Percentiles rank a stretch among this genome's conserved stretches.
These are phyloP conservation scores for Apomyelois bistriatella DNA, from an alignment of 2,888 invertebrate species.

Conservation along the genomic window DNA sequence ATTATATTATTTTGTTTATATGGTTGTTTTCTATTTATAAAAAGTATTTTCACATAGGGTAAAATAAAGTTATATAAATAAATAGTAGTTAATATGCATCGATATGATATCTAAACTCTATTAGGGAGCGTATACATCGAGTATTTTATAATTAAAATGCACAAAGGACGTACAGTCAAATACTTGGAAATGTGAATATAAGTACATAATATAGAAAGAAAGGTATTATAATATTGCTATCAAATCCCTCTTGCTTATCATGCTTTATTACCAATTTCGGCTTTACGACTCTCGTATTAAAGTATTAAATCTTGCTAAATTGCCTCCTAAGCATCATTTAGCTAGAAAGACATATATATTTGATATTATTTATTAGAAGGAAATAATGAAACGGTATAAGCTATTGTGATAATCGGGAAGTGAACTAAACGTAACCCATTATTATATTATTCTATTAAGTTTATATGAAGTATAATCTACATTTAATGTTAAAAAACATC, in stretches of 20 bases:
- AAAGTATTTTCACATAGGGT: no score
- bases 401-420: conserved; percentile 10
- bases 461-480: neutral
- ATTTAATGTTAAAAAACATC: no score
- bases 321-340: conserved; percentile 7
- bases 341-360: no score
- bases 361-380: conserved; percentile 18
- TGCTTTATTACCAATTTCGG: conserved; percentile 17
- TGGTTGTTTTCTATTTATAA: no score
- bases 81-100: no score
- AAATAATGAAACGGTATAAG: conserved; percentile 17
- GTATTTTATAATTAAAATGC: no score
- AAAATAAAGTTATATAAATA: no score
- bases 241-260: conserved; percentile 4
- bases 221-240: neutral
- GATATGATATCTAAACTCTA: no score
- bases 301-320: conserved; percentile 18
- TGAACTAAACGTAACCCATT: conserved; percentile 1
- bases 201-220: neutral
- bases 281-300: conserved; percentile 19
- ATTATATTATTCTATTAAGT: conserved; percentile 2
- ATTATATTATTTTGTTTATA: no score
- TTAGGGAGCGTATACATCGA: no score
- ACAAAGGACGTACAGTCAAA: no score
- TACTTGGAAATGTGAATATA: no score